Conservation (phyloP, 2,888 invertebrate genomes). For the Conus canariensis region DNA sequence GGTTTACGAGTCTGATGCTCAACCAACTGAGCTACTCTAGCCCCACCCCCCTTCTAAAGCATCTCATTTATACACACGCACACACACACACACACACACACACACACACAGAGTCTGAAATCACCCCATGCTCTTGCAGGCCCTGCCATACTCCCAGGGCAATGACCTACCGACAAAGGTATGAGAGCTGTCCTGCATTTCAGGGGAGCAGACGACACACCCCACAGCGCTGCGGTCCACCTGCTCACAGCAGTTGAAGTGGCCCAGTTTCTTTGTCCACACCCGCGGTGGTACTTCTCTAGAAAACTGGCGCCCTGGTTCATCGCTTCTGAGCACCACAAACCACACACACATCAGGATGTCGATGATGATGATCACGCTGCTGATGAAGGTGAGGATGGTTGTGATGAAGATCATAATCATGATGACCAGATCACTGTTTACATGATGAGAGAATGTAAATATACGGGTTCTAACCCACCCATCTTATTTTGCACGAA, state of each 20-base stretch:
- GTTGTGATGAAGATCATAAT: not conserved
- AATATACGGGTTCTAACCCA: too few species aligned
- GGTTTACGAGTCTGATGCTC: too few species aligned
- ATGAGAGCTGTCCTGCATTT: not conserved
- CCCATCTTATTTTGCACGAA: too few species aligned
- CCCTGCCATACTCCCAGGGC: not conserved
- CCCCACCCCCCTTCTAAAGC: not conserved
- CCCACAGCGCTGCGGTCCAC: conserved; percentile 86
- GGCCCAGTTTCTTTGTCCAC: conserved; percentile 72
- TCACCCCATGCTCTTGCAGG: too few species aligned
- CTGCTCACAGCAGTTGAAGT: conserved; percentile 91
- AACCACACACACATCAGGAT: not conserved
- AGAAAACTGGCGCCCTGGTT: conserved; percentile 83
- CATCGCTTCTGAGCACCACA: conserved; percentile 84
- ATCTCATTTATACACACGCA: not conserved
- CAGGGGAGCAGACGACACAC: conserved; percentile 80
- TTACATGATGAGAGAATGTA: too few species aligned
- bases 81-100: not conserved
- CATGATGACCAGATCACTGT: too few species aligned
- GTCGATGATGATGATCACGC: not conserved
- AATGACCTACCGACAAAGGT: not conserved
- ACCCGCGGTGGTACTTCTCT: conserved; percentile 77
- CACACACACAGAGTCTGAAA: not conserved
- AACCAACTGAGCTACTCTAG: too few species aligned
- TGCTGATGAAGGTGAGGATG: not conserved